These are phyloP conservation scores for Aphidius colemani DNA, from an alignment of 2,888 invertebrate species.

Conservation along the genomic window DNA sequence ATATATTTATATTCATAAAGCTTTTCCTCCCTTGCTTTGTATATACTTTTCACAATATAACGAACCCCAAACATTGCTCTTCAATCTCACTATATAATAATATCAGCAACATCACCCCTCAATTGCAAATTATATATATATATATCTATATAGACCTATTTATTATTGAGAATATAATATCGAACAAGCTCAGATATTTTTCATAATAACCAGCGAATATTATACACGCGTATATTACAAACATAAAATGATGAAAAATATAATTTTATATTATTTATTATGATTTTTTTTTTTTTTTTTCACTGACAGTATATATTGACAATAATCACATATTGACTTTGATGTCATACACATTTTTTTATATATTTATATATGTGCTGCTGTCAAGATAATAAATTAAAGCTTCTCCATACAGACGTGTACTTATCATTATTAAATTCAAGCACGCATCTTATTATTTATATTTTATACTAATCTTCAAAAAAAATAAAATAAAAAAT, in stretches of 20 bases:
- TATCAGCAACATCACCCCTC: too few relatives aligned
- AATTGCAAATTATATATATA: too few relatives aligned
- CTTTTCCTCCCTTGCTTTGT: too few relatives aligned
- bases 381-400: slow-evolving; percentile 60
- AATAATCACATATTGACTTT: not conserved
- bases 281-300: not conserved
- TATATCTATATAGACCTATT: not conserved
- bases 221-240: too few relatives aligned
- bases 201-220: not conserved
- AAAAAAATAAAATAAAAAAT: not conserved
- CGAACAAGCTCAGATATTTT: slow-evolving; percentile 12
- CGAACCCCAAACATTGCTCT: too few relatives aligned
- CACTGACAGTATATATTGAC: not conserved
- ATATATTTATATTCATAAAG: too few relatives aligned
- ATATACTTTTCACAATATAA: too few relatives aligned
- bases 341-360: too few relatives aligned
- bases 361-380: too few relatives aligned
- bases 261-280: too few relatives aligned
- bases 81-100: too few relatives aligned
- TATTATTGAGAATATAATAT: slow-evolving; percentile 5
- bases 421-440: slow-evolving; percentile 56
- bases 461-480: not conserved
- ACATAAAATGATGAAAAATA: too few relatives aligned
- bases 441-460: slow-evolving; percentile 44
- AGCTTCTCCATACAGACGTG: slow-evolving; percentile 52